These are phyloP conservation scores for Arenaria interpres DNA, from an alignment of 2,113 vertebrate genomes.

Conservation along the genomic window DNA sequence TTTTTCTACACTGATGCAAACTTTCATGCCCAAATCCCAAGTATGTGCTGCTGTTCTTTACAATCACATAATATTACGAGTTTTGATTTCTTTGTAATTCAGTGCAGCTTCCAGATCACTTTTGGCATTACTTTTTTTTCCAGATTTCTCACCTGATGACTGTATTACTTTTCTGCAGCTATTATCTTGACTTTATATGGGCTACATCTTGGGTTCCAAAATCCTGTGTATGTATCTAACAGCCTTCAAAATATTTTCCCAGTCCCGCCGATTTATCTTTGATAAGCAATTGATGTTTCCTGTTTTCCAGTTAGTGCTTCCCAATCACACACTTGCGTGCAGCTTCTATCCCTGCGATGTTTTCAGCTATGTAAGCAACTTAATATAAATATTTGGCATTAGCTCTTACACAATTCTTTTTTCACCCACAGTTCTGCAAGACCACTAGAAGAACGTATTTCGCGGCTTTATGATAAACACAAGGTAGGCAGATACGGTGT, in stretches of 20 bases:
- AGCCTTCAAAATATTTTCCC: background rate
- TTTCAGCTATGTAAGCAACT: background rate
- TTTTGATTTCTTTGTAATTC: background rate
- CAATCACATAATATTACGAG: rapidly evolving
- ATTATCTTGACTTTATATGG: background rate
- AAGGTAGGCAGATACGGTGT: rapidly evolving
- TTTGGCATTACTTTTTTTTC: background rate
- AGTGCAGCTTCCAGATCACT: background rate
- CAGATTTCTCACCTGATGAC: background rate
- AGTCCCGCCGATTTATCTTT: background rate
- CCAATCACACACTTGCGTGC: background rate
- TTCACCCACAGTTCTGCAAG: background rate
- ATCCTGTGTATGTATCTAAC: background rate
- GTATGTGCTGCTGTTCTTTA: background rate
- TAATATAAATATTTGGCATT: background rate
- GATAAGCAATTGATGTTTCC: background rate
- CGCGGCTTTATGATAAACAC: background rate
- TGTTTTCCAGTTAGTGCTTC: background rate
- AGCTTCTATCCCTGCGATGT: background rate
- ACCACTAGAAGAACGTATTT: background rate
- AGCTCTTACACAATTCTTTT: background rate
- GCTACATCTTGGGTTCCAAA: background rate
- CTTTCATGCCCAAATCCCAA: background rate
- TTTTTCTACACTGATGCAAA: background rate
- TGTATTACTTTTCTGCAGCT: background rate